Evolutionary conservation across 2,888 invertebrate genomes (phyloP).

Genomic region (Ganaspis brasiliensis): DNA sequence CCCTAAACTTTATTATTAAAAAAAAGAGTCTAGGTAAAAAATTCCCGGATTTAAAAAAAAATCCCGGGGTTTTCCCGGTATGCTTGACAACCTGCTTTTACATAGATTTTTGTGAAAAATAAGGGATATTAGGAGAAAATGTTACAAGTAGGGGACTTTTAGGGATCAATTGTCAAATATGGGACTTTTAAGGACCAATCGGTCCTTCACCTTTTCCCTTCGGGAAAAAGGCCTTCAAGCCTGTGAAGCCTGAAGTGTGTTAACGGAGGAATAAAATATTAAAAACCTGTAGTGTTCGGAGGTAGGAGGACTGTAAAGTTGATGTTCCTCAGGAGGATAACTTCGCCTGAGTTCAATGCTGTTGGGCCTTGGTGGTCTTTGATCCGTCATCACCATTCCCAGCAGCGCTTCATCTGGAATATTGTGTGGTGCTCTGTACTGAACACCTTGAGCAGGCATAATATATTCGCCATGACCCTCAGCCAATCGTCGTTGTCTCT

Average conservation of each 20-base stretch:
- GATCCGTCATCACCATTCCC: slow-evolving; percentile 83
- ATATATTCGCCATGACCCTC: slow-evolving; percentile 94
- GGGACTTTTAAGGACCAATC: too few species aligned
- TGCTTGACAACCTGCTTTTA: too few species aligned
- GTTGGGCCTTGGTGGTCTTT: slow-evolving; percentile 90
- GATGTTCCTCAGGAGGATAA: slow-evolving; percentile 80
- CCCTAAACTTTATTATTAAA: too few species aligned
- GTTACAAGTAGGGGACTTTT: too few species aligned
- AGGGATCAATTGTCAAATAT: too few species aligned
- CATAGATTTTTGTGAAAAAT: too few species aligned
- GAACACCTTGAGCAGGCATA: slow-evolving; percentile 85
- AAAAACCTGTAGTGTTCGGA: slow-evolving; percentile 77
- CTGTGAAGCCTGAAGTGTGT: neutral
- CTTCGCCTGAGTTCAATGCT: slow-evolving; percentile 91
- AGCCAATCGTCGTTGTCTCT: slow-evolving; percentile 91
- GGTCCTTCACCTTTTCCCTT: too few species aligned
- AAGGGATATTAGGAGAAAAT: too few species aligned
- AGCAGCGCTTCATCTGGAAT: slow-evolving; percentile 80
- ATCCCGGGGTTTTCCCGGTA: too few species aligned
- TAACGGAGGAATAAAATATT: neutral
- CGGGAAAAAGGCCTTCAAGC: too few species aligned
- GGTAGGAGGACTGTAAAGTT: slow-evolving; percentile 77
- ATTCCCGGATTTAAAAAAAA: too few species aligned
- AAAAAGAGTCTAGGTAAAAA: too few species aligned
- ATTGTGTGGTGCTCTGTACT: slow-evolving; percentile 83